Conservation (phyloP, 2,888 invertebrate genomes). For the Heliconius sara region DNA sequence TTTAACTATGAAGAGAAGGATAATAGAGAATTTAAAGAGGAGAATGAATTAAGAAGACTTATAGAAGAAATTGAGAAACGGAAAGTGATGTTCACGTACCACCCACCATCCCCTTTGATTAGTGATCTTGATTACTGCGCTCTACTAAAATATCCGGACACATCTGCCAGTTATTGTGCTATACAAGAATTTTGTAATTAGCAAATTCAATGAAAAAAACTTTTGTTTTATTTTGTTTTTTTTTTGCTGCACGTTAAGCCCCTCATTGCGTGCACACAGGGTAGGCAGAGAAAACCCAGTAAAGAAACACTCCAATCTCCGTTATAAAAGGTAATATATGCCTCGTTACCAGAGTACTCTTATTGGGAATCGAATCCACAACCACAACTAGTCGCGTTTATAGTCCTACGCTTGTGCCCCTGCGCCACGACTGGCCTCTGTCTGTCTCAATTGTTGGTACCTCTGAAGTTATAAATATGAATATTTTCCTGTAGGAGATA, state of each 20-base stretch:
- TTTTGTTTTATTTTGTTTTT: not conserved
- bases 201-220: not conserved
- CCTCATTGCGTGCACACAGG: not conserved
- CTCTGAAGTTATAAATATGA: not conserved
- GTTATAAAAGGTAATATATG: not conserved
- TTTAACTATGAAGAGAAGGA: conserved; percentile 54
- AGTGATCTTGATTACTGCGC: conserved; percentile 31
- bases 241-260: not conserved
- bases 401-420: not conserved
- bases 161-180: conserved; percentile 8
- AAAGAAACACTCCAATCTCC: not conserved
- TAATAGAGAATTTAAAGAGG: not conserved
- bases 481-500: not conserved
- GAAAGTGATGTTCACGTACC: conserved; percentile 45
- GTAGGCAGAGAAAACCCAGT: not conserved
- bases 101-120: conserved; percentile 40
- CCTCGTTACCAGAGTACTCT: not conserved
- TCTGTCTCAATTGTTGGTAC: too few species aligned
- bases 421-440: too few species aligned
- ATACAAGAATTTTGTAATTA: conserved; percentile 7
- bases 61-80: conserved; percentile 31
- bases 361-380: not conserved
- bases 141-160: conserved; percentile 2
- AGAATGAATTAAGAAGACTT: not conserved
- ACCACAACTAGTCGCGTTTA: not conserved